Base-by-base conservation (phyloP, 2,888 invertebrate genomes). In the Exocentrus adspersus region DNA sequence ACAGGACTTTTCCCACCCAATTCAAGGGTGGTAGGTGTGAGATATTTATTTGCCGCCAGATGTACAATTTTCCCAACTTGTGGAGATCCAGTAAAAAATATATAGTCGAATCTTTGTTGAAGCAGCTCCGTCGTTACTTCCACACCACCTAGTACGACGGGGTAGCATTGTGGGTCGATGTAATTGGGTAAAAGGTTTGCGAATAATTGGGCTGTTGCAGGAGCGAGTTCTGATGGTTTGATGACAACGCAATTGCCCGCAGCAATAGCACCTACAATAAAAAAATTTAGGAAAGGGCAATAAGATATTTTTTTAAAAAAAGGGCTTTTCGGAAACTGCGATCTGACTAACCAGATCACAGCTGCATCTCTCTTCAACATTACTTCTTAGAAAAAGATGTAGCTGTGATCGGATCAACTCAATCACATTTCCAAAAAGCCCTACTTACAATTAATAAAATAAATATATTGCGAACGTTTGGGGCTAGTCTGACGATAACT, bases 231-330 rank as follows among this genome's bases (percentile, higher is more conserved):
- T 24, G 97, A 97, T 2, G 98, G 98, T 80, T 98, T 98, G n/a
- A 95, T 78, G 10, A 98, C 85, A 30, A 92, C 94, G 78, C 93
- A 91, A 84, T 98, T 98, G n/a, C 98, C 98, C 62, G 95, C 96
- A 1, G 97, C 93, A 58, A 98, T 90, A 0, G 97, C 97, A 0
- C 78, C 79, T 77, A 63, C 64, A 68, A 24, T 5, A 24, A 24
- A 24, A 24, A 7, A 24, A 24, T 24, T 24, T 3, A 5, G 7
- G 7, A 24, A 24, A 24, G 7, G 3, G 24, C 24, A 24, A 7
- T 24, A 24, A n/a, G n/a, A n/a, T n/a, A n/a, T n/a, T n/a, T n/a
- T n/a, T n/a, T n/a, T n/a, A n/a, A n/a, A n/a, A n/a, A n/a, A n/a
- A n/a, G n/a, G n/a, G n/a, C n/a, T n/a, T n/a, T n/a, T n/a, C n/a